Evolutionary conservation across 2,797 vertebrate genomes (phyloP), one percentile per base, ranked within the genome.

Genomic region (Echeneis naucrates): DNA sequence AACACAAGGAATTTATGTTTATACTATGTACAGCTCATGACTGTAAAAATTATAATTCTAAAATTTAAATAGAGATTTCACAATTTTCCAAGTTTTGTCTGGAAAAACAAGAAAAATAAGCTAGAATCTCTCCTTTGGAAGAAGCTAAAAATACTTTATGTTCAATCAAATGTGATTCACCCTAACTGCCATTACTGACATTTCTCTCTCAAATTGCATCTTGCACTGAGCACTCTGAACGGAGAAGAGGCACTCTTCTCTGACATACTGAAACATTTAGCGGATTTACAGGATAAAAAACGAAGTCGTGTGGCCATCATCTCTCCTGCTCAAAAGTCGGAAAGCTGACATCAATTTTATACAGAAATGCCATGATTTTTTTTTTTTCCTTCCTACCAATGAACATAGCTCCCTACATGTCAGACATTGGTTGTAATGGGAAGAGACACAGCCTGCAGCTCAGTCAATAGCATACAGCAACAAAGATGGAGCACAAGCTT

Each of bases 151-250:
- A 44, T 13, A 62, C 47, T 59, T 27, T 14, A 26, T 38, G 57
- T 58, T 53, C 33, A 63, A 14, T 75, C 19, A 51, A 66, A 77
- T 10, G 23, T 16, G 5, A 57, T 64, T 51, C 75, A 50, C 10
- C 33, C 8, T 42, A 45, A 45, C 68, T 55, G 60, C 59, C 65
- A 68, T 60, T 54, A 60, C 50, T 64, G 65, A 65, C 72, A 82
- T 67, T 60, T 63, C 51, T 60, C 68, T 53, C 47, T 66, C 16
- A 77, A 74, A 76, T 42, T 69, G 37, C 72, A 51, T 77, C 57
- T 45, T 33, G 63, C 37, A 44, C 45, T 5, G 54, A 80, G 73
- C 45, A 52, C 37, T 50, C 62, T 71, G 37, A 64, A 30, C n/a
- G 50, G 23, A 26, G 8, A 59, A 14, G 38, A 57, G 58, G 8